These are phyloP conservation scores for Aphrophora alni DNA, from an alignment of 2,888 invertebrate species.

Conservation along the genomic window DNA sequence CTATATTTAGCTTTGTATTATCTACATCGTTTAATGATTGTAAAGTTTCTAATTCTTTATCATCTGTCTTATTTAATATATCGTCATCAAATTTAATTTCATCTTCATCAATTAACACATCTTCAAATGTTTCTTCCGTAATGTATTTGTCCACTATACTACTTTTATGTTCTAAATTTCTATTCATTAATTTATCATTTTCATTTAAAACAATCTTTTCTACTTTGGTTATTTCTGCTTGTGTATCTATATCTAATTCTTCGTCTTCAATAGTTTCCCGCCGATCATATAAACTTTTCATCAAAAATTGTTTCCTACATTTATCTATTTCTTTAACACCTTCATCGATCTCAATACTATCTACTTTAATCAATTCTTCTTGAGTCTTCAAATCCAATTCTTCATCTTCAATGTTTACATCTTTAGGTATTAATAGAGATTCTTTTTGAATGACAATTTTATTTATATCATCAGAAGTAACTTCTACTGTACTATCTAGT, in stretches of 20 bases:
- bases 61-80: too few relatives aligned
- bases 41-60: too few relatives aligned
- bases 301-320: neutral
- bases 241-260: conserved; percentile 2
- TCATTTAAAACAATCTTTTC: neutral
- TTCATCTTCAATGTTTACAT: conserved; percentile 12
- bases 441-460: too few relatives aligned
- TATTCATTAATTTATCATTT: neutral
- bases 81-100: too few relatives aligned
- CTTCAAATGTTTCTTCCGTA: too few relatives aligned
- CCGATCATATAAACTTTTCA: neutral
- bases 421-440: neutral
- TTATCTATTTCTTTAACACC: neutral
- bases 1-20: neutral
- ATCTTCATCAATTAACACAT: too few relatives aligned
- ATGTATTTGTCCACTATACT: too few relatives aligned
- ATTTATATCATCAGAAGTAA: too few relatives aligned
- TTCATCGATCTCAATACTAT: neutral
- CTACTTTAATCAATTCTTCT: conserved; percentile 5
- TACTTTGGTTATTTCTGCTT: conserved; percentile 16
- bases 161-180: too few relatives aligned
- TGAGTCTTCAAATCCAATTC: neutral
- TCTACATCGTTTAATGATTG: too few relatives aligned
- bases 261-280: conserved; percentile 20
- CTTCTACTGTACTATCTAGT: neutral